A percentile compares a stretch with the other conserved stretches of the same genome.
These are phyloP conservation scores for Conomelus anceps DNA, from an alignment of 2,888 invertebrate genomes.

Conservation along the genomic window DNA sequence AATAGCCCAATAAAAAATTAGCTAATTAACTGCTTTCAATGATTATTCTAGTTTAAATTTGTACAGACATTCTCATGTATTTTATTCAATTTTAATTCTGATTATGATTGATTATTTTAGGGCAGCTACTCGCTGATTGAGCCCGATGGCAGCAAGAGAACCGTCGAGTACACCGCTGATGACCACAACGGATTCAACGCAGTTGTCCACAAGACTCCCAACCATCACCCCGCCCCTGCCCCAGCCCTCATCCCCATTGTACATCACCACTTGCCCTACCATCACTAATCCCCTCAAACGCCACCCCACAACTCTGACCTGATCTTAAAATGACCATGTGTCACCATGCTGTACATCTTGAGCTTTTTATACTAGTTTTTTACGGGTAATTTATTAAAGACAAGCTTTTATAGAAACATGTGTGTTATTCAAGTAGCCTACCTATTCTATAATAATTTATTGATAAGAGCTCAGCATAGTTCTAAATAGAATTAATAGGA, in stretches of 20 bases:
- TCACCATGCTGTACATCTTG: neutral
- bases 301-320: neutral
- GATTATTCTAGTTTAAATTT: too few species aligned
- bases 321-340: neutral
- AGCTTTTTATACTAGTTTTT: neutral
- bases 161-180: slow-evolving; percentile 7
- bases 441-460: too few species aligned
- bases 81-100: neutral
- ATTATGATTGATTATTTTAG: too few species aligned
- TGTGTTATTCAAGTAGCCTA: too few species aligned
- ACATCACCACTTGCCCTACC: neutral
- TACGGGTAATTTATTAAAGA: neutral
- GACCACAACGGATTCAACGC: slow-evolving; percentile 10
- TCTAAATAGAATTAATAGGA: too few species aligned
- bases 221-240: neutral
- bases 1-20: too few species aligned
- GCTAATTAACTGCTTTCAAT: too few species aligned
- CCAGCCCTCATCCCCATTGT: neutral
- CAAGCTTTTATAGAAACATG: neutral
- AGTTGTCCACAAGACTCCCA: neutral
- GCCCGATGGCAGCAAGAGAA: neutral
- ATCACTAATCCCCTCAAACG: neutral
- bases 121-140: neutral
- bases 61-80: too few species aligned
- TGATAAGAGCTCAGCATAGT: too few species aligned